Evolutionary conservation across 2,797 vertebrate species (phyloP), one percentile per base, ranked within the genome.

Genomic region (Poecile montanus): DNA sequence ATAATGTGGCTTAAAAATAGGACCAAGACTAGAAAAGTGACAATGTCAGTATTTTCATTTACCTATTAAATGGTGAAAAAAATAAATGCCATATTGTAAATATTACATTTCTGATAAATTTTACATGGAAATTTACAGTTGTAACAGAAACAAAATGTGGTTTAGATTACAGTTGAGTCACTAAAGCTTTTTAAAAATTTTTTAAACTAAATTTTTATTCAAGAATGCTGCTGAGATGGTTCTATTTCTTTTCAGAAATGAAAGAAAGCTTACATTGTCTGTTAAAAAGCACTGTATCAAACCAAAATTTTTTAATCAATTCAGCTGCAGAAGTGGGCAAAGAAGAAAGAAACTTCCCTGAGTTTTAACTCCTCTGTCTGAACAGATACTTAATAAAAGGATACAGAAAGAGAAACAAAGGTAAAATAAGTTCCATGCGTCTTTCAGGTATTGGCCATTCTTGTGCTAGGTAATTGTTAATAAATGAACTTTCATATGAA

Each of bases 331-430:
- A 11, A 66, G 15, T 13, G 27, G 2, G 2, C 48, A 51, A 62
- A 36, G 26, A 85, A 23, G 8, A 25, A 42, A 82, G 34, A 57
- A 72, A 36, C 6, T n/a, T 82, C 29, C 7, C 3, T 16, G 44
- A 10, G 6, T 63, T 76, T 89, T 56, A 81, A 32, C 8, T 58
- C 11, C 14, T 65, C 17, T 62, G 2, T 36, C 32, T 42, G 25
- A 77, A 67, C 14, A 51, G 2, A 2, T 54, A 4, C 27, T 47
- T 67, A 58, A 34, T 63, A 29, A 70, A 66, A 84, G 21, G 36
- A 19, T 8, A 10, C 0, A 0, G 16, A 7, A 71, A 60, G 5
- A 61, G 70, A 77, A 38, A 7, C 4, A 22, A 38, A 32, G 12
- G 36, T 32, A 23, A 70, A 48, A 48, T 11, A 26, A 32, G 7